A percentile compares a stretch with the other conserved stretches of the same genome.
Conservation (phyloP, 2,113 vertebrate species). For the Paraplagusia blochii region DNA sequence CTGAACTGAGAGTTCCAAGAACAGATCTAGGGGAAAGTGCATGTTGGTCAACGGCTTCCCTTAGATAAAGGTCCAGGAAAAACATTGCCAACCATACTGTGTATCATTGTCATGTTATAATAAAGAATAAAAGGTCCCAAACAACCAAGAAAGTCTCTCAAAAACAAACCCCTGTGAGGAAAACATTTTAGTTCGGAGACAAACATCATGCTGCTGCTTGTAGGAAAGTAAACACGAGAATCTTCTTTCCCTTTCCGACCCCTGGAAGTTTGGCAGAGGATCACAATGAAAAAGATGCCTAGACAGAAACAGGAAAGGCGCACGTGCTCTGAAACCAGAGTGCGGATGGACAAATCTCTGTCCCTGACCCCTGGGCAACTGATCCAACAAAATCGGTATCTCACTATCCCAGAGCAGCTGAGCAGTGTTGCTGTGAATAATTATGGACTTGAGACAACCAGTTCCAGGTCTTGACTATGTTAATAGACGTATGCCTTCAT, state of each 20-base stretch:
- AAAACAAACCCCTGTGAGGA: conserved; percentile 10
- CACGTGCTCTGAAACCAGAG: conserved; percentile 33
- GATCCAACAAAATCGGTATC: neutral
- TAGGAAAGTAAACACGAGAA: conserved; percentile 32
- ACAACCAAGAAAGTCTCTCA: neutral
- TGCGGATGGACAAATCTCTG: conserved; percentile 7
- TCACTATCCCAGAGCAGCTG: neutral
- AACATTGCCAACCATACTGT: conserved; percentile 37
- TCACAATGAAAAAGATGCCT: conserved; percentile 14
- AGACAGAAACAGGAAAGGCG: conserved; percentile 51
- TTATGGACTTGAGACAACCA: neutral
- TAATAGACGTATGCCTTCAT: too few species aligned
- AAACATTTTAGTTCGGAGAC: neutral
- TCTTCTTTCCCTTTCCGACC: conserved; percentile 1
- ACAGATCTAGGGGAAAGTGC: conserved; percentile 38
- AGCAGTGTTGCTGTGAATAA: neutral
- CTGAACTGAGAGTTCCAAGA: conserved; percentile 26
- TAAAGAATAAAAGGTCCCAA: too few species aligned
- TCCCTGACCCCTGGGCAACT: conserved; percentile 12
- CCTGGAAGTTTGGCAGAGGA: conserved; percentile 14
- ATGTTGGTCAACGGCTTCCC: neutral
- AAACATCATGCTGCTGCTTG: conserved; percentile 1
- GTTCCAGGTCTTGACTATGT: too few species aligned
- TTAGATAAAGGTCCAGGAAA: conserved; percentile 8
- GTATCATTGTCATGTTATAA: too few species aligned